Evolutionary conservation across 2,113 vertebrate genomes (phyloP).

Genomic region (Siniperca knerii): DNA sequence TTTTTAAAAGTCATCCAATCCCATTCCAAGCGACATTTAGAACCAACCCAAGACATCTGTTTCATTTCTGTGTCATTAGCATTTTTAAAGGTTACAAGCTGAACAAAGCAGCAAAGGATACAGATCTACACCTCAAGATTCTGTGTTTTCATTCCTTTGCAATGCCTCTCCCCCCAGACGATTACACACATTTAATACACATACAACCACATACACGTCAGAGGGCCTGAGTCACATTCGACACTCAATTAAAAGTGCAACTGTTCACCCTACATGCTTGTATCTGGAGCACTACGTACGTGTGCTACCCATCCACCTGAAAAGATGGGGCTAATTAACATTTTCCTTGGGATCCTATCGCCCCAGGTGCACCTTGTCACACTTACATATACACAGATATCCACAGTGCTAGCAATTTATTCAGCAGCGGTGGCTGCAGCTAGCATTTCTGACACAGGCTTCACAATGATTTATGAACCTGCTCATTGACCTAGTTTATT

Average conservation of each 20-base stretch:
- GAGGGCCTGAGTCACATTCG: conserved; percentile 39
- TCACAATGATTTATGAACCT: conserved; percentile 87
- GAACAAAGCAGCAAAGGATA: conserved; percentile 24
- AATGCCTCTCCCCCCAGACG: neutral
- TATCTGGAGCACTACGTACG: conserved; percentile 27
- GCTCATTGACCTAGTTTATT: conserved; percentile 87
- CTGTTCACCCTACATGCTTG: conserved; percentile 22
- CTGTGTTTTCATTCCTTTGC: conserved; percentile 25
- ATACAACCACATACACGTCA: conserved; percentile 18
- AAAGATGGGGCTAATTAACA: conserved; percentile 80
- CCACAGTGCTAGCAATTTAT: conserved; percentile 80
- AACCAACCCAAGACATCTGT: conserved; percentile 77
- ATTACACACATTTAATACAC: conserved; percentile 22
- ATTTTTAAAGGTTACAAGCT: conserved; percentile 83
- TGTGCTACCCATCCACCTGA: conserved; percentile 66
- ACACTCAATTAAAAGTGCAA: conserved; percentile 70
- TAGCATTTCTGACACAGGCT: conserved; percentile 79
- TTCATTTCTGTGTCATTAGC: conserved; percentile 77
- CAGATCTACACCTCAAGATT: conserved; percentile 18
- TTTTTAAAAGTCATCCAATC: conserved; percentile 82
- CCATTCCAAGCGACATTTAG: conserved; percentile 74
- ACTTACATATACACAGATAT: conserved; percentile 73
- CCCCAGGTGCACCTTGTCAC: conserved; percentile 82
- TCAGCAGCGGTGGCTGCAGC: conserved; percentile 74
- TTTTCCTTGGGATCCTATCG: conserved; percentile 72